A percentile compares a stretch with the other conserved stretches of the same genome.
Evolutionary conservation across 2,113 vertebrate genomes (phyloP).

Genomic region (Antechinus stuartii): DNA sequence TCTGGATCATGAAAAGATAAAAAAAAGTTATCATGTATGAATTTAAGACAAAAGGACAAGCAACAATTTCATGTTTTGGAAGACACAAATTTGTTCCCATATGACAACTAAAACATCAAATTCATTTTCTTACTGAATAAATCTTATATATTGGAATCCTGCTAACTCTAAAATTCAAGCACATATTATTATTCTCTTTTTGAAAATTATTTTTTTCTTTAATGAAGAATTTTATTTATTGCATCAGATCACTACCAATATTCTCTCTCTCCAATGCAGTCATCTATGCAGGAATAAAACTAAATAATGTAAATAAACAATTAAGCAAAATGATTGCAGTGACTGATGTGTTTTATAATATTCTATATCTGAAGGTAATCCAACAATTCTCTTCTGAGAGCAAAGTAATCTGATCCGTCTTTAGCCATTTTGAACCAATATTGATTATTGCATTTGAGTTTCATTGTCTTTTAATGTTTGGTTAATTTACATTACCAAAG

Average conservation of each 20-base stretch:
- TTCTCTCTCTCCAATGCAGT: background rate
- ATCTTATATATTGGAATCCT: background rate
- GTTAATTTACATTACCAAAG: background rate
- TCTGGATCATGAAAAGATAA: constrained; percentile 16
- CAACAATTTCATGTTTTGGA: background rate
- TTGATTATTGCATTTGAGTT: background rate
- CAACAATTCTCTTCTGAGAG: background rate
- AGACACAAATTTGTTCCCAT: background rate
- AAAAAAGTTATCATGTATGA: constrained; percentile 37
- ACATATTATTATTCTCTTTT: background rate
- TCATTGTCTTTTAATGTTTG: background rate
- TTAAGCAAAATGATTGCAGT: background rate
- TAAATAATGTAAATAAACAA: background rate
- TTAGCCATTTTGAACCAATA: background rate
- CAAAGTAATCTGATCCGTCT: background rate
- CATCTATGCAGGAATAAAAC: background rate
- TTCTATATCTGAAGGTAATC: background rate
- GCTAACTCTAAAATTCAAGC: constrained; percentile 26
- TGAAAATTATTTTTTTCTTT: background rate
- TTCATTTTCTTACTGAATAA: background rate
- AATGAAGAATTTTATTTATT: background rate
- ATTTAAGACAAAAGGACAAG: background rate
- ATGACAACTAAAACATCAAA: background rate
- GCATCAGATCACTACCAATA: background rate
- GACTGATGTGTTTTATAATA: background rate